Conservation (phyloP, 2,888 invertebrate species). For the Beris morrisii region DNA sequence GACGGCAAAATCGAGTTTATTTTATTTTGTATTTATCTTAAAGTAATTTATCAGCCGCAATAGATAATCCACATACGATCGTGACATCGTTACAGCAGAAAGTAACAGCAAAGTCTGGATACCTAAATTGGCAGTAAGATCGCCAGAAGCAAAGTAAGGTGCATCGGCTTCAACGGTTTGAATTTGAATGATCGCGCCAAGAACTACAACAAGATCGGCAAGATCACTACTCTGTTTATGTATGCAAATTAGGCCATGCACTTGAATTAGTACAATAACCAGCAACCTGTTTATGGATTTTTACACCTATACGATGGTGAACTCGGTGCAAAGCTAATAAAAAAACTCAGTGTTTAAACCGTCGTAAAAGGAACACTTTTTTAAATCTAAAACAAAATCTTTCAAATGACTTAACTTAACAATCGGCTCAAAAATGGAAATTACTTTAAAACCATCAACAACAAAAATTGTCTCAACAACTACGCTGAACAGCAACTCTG, state of each 20-base stretch:
- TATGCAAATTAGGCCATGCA: conserved; percentile 15
- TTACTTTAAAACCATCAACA: background rate
- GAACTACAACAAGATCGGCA: conserved; percentile 3
- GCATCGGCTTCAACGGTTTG: conserved; percentile 4
- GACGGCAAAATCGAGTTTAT: conserved; percentile 18
- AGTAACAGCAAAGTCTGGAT: background rate
- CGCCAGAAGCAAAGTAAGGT: background rate
- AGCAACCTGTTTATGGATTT: too few species aligned
- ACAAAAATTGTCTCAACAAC: conserved; percentile 17
- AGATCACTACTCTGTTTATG: conserved; percentile 1
- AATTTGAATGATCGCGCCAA: conserved; percentile 6
- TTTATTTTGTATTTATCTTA: too few species aligned
- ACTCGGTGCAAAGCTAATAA: too few species aligned
- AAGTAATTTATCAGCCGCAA: too few species aligned
- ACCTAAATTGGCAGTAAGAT: too few species aligned
- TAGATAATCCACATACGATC: too few species aligned
- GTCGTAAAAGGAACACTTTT: background rate
- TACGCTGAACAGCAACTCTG: background rate
- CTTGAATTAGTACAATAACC: background rate
- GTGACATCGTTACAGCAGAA: too few species aligned
- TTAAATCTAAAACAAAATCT: conserved; percentile 1
- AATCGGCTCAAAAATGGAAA: conserved; percentile 11
- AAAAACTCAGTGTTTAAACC: too few species aligned
- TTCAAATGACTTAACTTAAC: background rate
- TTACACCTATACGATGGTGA: too few species aligned